These are phyloP conservation scores for Sebastes dallii DNA, from an alignment of 2,797 vertebrate species.

Conservation along the genomic window DNA sequence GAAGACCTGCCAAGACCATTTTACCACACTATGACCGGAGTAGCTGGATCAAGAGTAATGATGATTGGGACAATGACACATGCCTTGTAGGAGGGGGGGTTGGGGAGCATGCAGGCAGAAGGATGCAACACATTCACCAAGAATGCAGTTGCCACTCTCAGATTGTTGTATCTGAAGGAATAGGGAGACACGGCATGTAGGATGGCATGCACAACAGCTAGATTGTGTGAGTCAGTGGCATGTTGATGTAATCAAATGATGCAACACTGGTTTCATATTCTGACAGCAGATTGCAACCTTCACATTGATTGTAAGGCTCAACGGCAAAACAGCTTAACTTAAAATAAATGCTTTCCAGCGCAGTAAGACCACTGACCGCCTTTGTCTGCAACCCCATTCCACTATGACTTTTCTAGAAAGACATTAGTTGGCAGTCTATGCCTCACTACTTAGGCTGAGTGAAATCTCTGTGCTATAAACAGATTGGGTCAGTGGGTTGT, in stretches of 20 bases:
- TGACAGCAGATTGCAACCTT: neutral
- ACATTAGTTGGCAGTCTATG: neutral
- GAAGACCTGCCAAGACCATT: constrained; percentile 25
- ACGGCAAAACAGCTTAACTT: neutral
- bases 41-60: neutral
- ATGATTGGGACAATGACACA: constrained; percentile 43
- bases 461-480: neutral
- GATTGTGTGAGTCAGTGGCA: neutral
- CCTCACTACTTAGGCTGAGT: neutral
- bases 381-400: neutral
- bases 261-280: neutral
- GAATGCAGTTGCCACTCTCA: constrained; percentile 30
- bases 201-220: constrained; percentile 48
- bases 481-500: constrained; percentile 22
- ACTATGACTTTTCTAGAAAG: neutral
- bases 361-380: neutral
- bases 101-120: constrained; percentile 61
- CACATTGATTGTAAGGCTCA: neutral
- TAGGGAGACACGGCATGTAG: constrained; percentile 19
- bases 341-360: neutral
- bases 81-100: constrained; percentile 39
- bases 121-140: constrained; percentile 15
- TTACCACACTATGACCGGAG: constrained; percentile 22
- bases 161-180: constrained; percentile 20
- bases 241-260: constrained; percentile 3